Evolutionary conservation across 2,113 vertebrate species (phyloP).

Genomic region (Oncorhynchus keta): DNA sequence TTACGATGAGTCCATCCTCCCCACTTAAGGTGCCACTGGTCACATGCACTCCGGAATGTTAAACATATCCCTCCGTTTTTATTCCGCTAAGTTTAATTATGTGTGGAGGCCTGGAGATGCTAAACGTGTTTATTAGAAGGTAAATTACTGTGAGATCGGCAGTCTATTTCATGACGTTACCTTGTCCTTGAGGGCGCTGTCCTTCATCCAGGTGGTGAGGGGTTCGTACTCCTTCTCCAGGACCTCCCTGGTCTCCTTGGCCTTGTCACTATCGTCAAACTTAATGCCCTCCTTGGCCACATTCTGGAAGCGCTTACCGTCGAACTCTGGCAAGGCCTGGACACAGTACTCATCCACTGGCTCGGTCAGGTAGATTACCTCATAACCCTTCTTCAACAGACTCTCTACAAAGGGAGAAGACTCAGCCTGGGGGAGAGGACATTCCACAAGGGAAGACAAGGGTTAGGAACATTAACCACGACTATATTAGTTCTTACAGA

Average conservation of each 20-base stretch:
- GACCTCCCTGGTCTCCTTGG: conserved; percentile 88
- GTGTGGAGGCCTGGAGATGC: no score
- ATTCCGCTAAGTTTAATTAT: no score
- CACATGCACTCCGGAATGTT: no score
- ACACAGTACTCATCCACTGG: conserved; percentile 98
- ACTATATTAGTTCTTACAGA: no score
- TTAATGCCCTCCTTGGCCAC: conserved; percentile 97
- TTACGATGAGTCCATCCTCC: no score
- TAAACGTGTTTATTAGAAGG: no score
- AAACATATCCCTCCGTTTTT: no score
- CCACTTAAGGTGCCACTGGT: no score
- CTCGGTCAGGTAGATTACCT: conserved; percentile 96
- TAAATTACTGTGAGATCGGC: no score
- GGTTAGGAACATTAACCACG: no score
- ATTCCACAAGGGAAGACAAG: no score
- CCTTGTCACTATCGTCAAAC: conserved; percentile 94
- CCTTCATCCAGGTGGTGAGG: conserved; percentile 95
- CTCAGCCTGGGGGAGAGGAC: conserved; percentile 78
- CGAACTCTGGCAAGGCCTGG: conserved; percentile 96
- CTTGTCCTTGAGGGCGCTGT: conserved; percentile 92
- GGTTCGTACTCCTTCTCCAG: conserved; percentile 94
- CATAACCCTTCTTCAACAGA: conserved; percentile 95
- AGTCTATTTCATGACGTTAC: conserved; percentile 58
- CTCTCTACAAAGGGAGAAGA: conserved; percentile 95
- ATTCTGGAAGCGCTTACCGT: conserved; percentile 97